These are phyloP conservation scores for Hemicentrotus pulcherrimus DNA, from an alignment of 35 echinoderm and acorn worm genomes.

Conservation along the genomic window DNA sequence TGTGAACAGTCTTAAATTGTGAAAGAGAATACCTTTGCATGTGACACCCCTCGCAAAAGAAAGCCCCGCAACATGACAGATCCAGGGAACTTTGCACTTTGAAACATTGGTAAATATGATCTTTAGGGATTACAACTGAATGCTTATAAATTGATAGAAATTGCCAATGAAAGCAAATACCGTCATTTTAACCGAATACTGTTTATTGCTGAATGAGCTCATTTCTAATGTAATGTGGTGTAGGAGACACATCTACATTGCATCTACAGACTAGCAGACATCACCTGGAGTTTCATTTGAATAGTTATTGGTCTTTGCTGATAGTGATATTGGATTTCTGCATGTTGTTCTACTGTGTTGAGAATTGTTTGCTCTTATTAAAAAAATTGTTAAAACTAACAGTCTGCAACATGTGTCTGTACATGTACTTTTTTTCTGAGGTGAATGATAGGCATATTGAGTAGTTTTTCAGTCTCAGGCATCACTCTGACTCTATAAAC, in stretches of 20 bases:
- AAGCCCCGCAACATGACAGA: neutral
- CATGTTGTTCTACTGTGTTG: neutral
- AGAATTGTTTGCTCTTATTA: neutral
- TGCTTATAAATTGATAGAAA: neutral
- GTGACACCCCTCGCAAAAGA: too few species aligned
- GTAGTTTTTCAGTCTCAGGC: too few species aligned
- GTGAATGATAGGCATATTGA: too few species aligned
- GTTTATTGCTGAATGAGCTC: neutral
- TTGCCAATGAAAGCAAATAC: neutral
- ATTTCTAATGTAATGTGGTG: neutral
- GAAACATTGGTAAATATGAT: neutral
- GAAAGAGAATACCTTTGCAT: neutral
- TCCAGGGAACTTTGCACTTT: neutral
- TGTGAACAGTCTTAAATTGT: neutral
- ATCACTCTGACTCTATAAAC: too few species aligned
- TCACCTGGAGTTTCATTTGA: neutral
- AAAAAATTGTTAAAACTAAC: neutral
- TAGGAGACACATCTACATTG: neutral
- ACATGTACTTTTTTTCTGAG: neutral
- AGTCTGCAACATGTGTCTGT: neutral
- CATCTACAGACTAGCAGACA: neutral
- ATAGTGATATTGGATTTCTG: neutral
- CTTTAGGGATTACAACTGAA: neutral
- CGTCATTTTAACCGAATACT: neutral
- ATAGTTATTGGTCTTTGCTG: neutral